Percentiles rank a stretch among this genome's conserved stretches.
Evolutionary conservation across 1,140 invertebrate species (phyloP).

Genomic region (Drosophila willistoni): DNA sequence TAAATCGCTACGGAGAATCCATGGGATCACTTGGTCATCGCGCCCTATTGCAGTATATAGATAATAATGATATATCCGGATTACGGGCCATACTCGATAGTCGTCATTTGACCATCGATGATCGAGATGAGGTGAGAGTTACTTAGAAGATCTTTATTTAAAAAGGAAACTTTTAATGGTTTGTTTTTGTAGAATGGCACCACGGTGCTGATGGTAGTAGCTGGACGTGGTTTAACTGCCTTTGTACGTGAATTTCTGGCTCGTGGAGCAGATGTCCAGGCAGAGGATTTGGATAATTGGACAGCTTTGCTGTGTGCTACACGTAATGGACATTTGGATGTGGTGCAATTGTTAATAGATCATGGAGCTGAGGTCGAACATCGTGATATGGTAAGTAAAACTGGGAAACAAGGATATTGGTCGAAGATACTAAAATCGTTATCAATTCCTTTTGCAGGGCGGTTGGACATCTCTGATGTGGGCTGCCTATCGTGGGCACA

Average conservation of each 20-base stretch:
- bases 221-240: constrained; percentile 90
- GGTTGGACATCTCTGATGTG: constrained; percentile 99
- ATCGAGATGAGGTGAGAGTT: constrained; percentile 93
- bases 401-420: background rate
- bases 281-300: constrained; percentile 97
- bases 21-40: constrained; percentile 94
- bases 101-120: constrained; percentile 92
- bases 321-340: constrained; percentile 93
- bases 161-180: background rate
- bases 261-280: constrained; percentile 94
- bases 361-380: constrained; percentile 95
- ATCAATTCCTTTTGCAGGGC: constrained; percentile 85
- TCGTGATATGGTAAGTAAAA: constrained; percentile 91
- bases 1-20: constrained; percentile 87
- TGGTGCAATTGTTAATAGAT: constrained; percentile 93
- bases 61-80: constrained; percentile 90
- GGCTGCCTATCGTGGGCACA: constrained; percentile 96
- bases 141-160: background rate
- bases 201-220: constrained; percentile 95
- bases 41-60: constrained; percentile 90
- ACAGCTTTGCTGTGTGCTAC: constrained; percentile 94
- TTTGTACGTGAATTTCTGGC: constrained; percentile 93
- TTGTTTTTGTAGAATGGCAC: constrained; percentile 89
- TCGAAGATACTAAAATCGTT: background rate
- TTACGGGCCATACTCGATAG: constrained; percentile 92